Evolutionary conservation across 2,113 vertebrate species (phyloP).

Genomic region (Hippopotamus amphibius): DNA sequence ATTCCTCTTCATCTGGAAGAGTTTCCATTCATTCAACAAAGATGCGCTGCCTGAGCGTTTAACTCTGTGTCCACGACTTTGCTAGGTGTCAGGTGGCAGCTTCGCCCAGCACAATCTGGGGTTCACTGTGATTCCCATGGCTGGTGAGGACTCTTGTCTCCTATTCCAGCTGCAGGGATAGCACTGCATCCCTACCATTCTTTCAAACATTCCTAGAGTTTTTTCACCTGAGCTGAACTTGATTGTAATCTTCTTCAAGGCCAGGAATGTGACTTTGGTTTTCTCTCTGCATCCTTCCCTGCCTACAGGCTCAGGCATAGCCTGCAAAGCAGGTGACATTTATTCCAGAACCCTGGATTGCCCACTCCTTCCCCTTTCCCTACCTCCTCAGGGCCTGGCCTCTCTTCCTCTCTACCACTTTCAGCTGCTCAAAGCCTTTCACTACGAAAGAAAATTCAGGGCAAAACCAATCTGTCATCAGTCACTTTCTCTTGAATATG

Average conservation of each 20-base stretch:
- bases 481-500: slow-evolving; percentile 43
- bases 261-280: background rate
- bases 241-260: slow-evolving; percentile 42
- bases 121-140: background rate
- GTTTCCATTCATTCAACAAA: background rate
- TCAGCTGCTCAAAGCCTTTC: background rate
- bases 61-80: background rate
- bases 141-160: background rate
- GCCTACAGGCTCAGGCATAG: background rate
- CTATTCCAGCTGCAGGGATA: background rate
- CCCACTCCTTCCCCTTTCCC: background rate
- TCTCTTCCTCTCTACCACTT: background rate
- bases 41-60: background rate
- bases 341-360: background rate
- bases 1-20: background rate
- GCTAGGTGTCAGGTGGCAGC: background rate
- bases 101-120: background rate
- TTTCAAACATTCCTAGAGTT: slow-evolving; percentile 49
- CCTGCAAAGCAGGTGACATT: background rate
- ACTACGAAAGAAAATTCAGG: background rate
- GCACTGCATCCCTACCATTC: background rate
- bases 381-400: background rate
- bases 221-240: slow-evolving; percentile 70
- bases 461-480: background rate
- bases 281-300: background rate